phyloP scores from a whole-genome alignment of 2,113 vertebrate species.

The Leptobrachium leishanense region DNA sequence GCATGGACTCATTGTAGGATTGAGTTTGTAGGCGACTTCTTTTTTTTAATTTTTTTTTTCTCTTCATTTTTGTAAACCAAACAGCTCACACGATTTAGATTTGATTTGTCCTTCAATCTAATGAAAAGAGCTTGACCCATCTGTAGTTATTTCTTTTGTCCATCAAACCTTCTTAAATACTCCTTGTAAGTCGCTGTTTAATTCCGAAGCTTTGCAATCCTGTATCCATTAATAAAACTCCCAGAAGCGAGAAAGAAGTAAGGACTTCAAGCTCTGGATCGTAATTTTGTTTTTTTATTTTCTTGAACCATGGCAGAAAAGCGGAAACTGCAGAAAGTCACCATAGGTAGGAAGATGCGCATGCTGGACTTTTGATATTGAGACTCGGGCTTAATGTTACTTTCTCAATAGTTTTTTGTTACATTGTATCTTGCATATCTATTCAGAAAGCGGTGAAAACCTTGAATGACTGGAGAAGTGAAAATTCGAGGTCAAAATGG shows the following conservation, averaged over 20 bases:
- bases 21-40: no score
- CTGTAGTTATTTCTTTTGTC: not conserved
- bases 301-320: not conserved
- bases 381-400: no score
- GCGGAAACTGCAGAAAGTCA: not conserved
- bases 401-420: no score
- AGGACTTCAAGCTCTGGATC: not conserved
- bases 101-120: not conserved
- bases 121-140: conserved; percentile 10
- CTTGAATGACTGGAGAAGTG: no score
- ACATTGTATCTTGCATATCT: no score
- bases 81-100: not conserved
- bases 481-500: no score
- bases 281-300: no score
- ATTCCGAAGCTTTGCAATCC: not conserved
- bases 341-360: conserved; percentile 18
- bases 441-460: no score
- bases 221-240: conserved; percentile 7
- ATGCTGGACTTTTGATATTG: no score
- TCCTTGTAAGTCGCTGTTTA: conserved; percentile 7
- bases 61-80: not conserved
- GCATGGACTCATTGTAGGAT: no score
- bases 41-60: not conserved
- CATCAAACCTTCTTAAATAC: conserved; percentile 15
- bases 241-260: not conserved